These are phyloP conservation scores for Acanthoscelides obtectus DNA, from an alignment of 2,888 invertebrate species.

Conservation along the genomic window DNA sequence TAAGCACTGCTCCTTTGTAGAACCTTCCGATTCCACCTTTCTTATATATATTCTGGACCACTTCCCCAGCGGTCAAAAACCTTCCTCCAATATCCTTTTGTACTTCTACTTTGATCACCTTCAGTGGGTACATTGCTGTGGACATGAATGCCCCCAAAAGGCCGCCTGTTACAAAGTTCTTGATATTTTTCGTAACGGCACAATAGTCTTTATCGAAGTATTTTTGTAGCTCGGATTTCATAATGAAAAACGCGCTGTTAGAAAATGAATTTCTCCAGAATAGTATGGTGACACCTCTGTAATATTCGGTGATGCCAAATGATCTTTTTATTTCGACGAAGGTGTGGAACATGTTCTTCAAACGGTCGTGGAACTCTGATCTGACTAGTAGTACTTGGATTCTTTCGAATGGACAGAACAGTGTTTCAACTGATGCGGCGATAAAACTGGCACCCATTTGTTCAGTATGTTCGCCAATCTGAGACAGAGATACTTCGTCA, in stretches of 20 bases:
- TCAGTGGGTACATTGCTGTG: conserved; percentile 22
- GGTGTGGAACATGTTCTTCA: conserved; percentile 22
- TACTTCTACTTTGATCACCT: conserved; percentile 21
- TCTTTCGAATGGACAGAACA: conserved; percentile 25
- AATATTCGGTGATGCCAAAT: conserved; percentile 22
- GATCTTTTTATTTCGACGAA: conserved; percentile 13
- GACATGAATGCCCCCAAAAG: conserved; percentile 21
- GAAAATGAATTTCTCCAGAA: conserved; percentile 17
- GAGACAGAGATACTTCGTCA: neutral
- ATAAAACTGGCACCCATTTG: conserved; percentile 9
- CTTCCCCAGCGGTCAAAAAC: conserved; percentile 13
- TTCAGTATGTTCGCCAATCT: neutral
- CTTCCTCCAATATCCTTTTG: conserved; percentile 22
- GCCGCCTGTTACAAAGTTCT: conserved; percentile 21
- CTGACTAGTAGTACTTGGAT: conserved; percentile 23
- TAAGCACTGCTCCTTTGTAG: conserved; percentile 19
- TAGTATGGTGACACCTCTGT: conserved; percentile 21
- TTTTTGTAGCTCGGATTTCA: conserved; percentile 18
- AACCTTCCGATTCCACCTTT: conserved; percentile 20
- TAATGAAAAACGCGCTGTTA: conserved; percentile 20
- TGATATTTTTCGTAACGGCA: conserved; percentile 7
- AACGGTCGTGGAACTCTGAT: conserved; percentile 18
- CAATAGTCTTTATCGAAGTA: conserved; percentile 9
- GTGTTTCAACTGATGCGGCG: conserved; percentile 20
- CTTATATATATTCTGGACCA: conserved; percentile 13